A percentile compares a stretch with the other conserved stretches of the same genome.
phyloP scores from a whole-genome alignment of 2,113 vertebrate genomes.

The Sturnus vulgaris region DNA sequence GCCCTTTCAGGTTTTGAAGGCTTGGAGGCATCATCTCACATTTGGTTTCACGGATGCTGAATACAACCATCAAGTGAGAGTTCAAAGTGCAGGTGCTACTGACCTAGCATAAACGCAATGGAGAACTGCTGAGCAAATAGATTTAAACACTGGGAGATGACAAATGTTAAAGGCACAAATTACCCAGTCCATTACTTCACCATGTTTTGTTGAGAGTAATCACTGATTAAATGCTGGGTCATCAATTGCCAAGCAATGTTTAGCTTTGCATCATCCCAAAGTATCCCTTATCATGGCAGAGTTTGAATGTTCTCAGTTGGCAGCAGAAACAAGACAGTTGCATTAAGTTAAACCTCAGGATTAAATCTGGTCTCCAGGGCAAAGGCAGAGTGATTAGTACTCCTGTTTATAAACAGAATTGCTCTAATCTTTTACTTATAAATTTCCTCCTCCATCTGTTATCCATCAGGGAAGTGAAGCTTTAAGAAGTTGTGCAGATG shows the following conservation, averaged over 20 bases:
- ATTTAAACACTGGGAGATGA: neutral
- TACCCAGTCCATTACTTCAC: neutral
- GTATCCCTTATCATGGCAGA: neutral
- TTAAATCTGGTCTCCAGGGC: slow-evolving; percentile 58
- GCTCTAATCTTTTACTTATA: slow-evolving; percentile 60
- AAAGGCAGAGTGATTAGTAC: slow-evolving; percentile 58
- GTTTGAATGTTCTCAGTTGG: neutral
- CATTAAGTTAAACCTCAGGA: slow-evolving; percentile 47
- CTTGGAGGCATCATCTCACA: neutral
- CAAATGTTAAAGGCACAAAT: neutral
- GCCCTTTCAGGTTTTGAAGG: neutral
- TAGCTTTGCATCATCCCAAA: slow-evolving; percentile 5
- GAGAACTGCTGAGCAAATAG: neutral
- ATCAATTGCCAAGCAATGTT: neutral
- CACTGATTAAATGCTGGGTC: neutral
- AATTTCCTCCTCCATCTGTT: slow-evolving; percentile 58
- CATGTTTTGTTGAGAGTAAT: neutral
- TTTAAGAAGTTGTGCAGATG: slow-evolving; percentile 47
- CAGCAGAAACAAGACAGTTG: slow-evolving; percentile 55
- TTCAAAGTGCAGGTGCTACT: neutral
- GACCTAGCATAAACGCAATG: neutral
- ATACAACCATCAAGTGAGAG: neutral
- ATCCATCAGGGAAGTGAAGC: slow-evolving; percentile 52
- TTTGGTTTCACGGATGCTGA: neutral
- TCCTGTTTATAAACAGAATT: slow-evolving; percentile 56